Evolutionary conservation across 2,797 vertebrate genomes (phyloP).

Genomic region (Harpagifer antarcticus): DNA sequence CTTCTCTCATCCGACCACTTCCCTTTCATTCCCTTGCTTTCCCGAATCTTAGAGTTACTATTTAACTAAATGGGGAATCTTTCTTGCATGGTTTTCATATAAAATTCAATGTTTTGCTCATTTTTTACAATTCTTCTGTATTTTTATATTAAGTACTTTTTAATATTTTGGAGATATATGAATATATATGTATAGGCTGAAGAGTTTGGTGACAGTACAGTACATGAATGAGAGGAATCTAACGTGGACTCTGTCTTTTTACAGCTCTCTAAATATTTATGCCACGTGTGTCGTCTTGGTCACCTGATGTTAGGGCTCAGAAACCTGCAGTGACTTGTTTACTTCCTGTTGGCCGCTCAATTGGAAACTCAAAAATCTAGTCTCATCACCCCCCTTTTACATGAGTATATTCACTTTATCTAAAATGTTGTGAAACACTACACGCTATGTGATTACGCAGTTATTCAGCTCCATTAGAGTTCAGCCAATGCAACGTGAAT

Average conservation of each 20-base stretch:
- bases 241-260: conserved; percentile 78
- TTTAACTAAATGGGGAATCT: conserved; percentile 79
- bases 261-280: conserved; percentile 79
- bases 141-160: conserved; percentile 91
- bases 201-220: conserved; percentile 78
- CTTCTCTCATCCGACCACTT: conserved; percentile 76
- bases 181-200: conserved; percentile 85
- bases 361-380: conserved; percentile 66
- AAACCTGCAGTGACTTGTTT: conserved; percentile 81
- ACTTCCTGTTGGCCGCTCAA: conserved; percentile 76
- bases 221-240: conserved; percentile 76
- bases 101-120: conserved; percentile 86
- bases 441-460: conserved; percentile 53
- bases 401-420: conserved; percentile 62
- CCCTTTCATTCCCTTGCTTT: conserved; percentile 70
- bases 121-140: conserved; percentile 90
- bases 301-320: conserved; percentile 76
- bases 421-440: conserved; percentile 70
- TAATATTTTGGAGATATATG: conserved; percentile 88
- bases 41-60: conserved; percentile 75
- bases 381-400: conserved; percentile 64
- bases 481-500: conserved; percentile 59
- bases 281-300: conserved; percentile 79
- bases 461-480: conserved; percentile 60
- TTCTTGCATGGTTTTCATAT: conserved; percentile 87